phyloP scores from a whole-genome alignment of 2,888 invertebrate species.

The Caenorhabditis angaria region DNA sequence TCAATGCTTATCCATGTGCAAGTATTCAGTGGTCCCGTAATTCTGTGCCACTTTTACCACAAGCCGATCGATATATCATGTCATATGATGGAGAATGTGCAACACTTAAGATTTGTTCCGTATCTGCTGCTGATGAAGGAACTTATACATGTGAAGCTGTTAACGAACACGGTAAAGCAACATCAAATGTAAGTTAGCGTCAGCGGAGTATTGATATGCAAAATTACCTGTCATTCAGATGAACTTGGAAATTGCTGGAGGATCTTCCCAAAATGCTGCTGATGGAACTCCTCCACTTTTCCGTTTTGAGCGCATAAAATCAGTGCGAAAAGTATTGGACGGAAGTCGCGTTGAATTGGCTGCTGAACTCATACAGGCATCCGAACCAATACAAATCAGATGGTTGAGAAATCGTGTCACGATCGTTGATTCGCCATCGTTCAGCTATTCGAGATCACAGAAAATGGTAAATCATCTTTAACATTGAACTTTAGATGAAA shows the following conservation, averaged over 20 bases:
- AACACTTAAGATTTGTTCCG: constrained; percentile 59
- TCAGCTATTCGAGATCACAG: constrained; percentile 52
- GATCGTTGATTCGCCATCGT: constrained; percentile 60
- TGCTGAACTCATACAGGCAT: constrained; percentile 58
- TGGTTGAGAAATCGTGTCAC: constrained; percentile 68
- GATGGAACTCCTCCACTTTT: constrained; percentile 60
- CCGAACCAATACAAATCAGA: constrained; percentile 66
- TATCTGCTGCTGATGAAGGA: constrained; percentile 75
- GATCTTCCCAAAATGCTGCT: constrained; percentile 41
- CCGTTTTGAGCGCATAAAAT: constrained; percentile 52
- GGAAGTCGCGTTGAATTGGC: constrained; percentile 56
- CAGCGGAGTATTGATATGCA: no score
- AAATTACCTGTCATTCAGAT: no score
- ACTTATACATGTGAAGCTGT: constrained; percentile 80
- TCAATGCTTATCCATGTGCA: constrained; percentile 67
- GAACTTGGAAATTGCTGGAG: constrained; percentile 54
- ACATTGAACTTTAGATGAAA: not conserved
- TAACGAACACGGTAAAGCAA: constrained; percentile 82
- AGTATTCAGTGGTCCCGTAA: constrained; percentile 67
- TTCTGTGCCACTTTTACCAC: constrained; percentile 60
- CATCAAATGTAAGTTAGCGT: constrained; percentile 75
- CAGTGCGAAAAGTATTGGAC: constrained; percentile 49
- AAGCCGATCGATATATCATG: constrained; percentile 59
- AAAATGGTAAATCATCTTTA: constrained; percentile 27
- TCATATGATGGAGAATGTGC: constrained; percentile 71